Evolutionary conservation across 2,797 vertebrate genomes (phyloP).

Genomic region (Lycodopsis pacificus): DNA sequence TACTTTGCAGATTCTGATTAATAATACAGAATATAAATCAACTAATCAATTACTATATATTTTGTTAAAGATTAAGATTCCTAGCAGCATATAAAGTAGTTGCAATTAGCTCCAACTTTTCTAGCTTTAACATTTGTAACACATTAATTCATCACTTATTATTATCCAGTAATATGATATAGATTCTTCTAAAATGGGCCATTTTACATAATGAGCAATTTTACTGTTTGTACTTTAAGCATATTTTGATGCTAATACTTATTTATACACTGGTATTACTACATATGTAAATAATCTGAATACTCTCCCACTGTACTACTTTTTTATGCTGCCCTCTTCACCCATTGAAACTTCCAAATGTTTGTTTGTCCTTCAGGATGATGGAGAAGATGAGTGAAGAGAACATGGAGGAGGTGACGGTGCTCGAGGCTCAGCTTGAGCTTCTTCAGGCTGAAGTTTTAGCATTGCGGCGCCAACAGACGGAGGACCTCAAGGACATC

Average conservation of each 20-base stretch:
- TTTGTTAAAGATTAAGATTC: background rate
- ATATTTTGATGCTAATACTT: background rate
- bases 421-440: conserved; percentile 83
- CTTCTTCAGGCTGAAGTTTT: conserved; percentile 83
- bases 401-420: conserved; percentile 65
- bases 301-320: background rate
- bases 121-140: background rate
- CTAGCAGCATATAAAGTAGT: background rate
- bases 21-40: background rate
- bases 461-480: conserved; percentile 69
- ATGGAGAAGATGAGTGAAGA: conserved; percentile 56
- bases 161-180: background rate
- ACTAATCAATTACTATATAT: background rate
- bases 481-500: conserved; percentile 63
- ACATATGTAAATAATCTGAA: background rate
- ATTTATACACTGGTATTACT: background rate
- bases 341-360: background rate
- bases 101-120: background rate
- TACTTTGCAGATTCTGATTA: background rate
- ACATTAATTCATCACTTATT: background rate
- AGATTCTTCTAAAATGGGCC: background rate
- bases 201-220: background rate
- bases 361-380: conserved; percentile 20
- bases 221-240: background rate
- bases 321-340: background rate